phyloP scores from a whole-genome alignment of 1,140 invertebrate species.

The Sitophilus oryzae region DNA sequence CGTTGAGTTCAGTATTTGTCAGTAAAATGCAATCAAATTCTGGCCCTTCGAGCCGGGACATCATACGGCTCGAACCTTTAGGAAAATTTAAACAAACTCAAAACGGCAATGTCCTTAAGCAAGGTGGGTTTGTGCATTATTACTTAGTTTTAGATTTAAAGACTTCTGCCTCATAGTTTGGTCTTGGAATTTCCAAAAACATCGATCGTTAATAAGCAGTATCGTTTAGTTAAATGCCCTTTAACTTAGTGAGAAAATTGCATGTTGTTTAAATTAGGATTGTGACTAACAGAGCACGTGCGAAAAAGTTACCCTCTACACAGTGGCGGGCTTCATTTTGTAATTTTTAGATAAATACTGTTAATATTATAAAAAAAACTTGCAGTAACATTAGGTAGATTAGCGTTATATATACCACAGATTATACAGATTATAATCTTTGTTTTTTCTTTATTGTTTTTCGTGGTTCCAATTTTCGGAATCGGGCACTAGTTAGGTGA shows the following conservation, averaged over 20 bases:
- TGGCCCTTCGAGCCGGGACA: slow-evolving; percentile 21
- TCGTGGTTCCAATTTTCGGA: too few relatives aligned
- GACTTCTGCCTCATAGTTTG: slow-evolving; percentile 1
- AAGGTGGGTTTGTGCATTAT: slow-evolving; percentile 33
- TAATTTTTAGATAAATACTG: neutral
- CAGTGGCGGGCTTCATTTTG: slow-evolving; percentile 5
- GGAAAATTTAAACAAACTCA: slow-evolving; percentile 40
- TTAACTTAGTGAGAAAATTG: neutral
- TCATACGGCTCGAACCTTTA: slow-evolving; percentile 39
- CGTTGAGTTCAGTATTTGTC: slow-evolving; percentile 15
- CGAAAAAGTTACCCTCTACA: neutral
- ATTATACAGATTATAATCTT: too few relatives aligned
- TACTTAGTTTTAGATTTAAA: neutral
- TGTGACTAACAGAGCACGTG: slow-evolving; percentile 2
- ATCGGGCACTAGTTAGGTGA: too few relatives aligned
- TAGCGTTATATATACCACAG: too few relatives aligned
- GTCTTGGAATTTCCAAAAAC: neutral
- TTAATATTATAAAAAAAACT: neutral
- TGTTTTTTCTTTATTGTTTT: too few relatives aligned
- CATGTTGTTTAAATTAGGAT: neutral
- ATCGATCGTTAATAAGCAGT: neutral
- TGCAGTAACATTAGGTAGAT: neutral
- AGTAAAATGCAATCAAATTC: slow-evolving; percentile 18
- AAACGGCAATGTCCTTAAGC: slow-evolving; percentile 37
- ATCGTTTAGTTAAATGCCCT: neutral